Base-by-base conservation (phyloP, 2,113 vertebrate species). In the Sinocyclocheilus rhinocerous region DNA sequence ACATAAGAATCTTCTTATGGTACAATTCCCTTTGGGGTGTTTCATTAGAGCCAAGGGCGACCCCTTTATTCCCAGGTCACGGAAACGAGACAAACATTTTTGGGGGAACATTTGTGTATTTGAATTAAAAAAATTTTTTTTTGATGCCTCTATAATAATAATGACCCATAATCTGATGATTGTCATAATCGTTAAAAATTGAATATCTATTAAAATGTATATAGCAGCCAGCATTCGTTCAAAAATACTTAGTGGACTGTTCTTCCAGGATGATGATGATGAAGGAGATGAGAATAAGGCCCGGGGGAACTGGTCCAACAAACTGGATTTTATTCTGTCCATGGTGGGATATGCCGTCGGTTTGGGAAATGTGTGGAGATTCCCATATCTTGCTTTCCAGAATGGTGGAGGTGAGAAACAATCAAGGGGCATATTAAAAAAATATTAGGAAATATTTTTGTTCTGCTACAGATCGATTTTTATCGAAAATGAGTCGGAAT, bases 291-390 rank as follows among this genome's bases (percentile, higher is more conserved):
- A 99, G 94, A 99, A 99, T 92, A 99, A 99, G 95, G 98, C 95
- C 90, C 95, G 98, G 91, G 98, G 98, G 92, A 99, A 99, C 95
- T 99, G 98, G 98, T 96, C 98, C 86, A 99, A 96, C 95, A 99
- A 99, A 91, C 84, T 99, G 96, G 98, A 99, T 93, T 99, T 99
- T 95, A 99, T 99, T 95, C 95, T 99, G 91, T 99, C 98, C 93
- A 99, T 99, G 98, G 98, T 99, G 89, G 98, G 98, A 89, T 99
- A 99, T 83, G 98, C 98, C 72, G 98, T 99, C 91, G 98, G 98
- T 90, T 97, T 99, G 93, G 98, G 98, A 87, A 99, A 99, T 95
- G 98, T 99, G 92, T 99, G 98, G 98, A 96, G 98, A 93, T 99
- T 99, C 92, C 98, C 98, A 90, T 99, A 99, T 94, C 96, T 99